Conservation (phyloP, 1,140 invertebrate species). For the Saccostrea glomerata region DNA sequence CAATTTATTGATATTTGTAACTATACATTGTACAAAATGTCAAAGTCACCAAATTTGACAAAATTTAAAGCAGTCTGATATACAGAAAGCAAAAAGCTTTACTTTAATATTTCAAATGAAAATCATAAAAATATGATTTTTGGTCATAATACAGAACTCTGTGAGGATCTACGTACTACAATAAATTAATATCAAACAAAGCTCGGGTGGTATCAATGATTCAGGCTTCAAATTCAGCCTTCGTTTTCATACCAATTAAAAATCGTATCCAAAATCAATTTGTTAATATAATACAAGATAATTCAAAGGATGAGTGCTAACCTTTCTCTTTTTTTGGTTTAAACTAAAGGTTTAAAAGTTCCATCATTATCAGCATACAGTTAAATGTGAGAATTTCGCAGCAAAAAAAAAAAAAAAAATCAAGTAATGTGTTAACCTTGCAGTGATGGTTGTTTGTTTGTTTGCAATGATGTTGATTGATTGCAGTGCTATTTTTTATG, state of each 20-base stretch:
- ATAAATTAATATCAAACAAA: conserved; percentile 9
- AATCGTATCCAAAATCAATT: too few species aligned
- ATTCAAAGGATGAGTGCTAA: too few species aligned
- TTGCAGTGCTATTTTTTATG: too few species aligned
- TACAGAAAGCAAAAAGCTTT: conserved; percentile 31
- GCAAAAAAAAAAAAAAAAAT: too few species aligned
- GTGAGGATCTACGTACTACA: not conserved
- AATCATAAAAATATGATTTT: conserved; percentile 33
- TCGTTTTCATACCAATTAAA: conserved; percentile 15
- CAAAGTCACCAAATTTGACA: conserved; percentile 13
- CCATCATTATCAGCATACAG: too few species aligned
- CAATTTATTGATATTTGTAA: conserved; percentile 22
- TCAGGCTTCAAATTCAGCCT: conserved; percentile 1
- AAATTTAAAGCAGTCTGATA: conserved; percentile 31
- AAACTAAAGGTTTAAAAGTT: too few species aligned
- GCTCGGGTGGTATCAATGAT: conserved; percentile 10
- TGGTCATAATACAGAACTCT: conserved; percentile 27
- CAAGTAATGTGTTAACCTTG: too few species aligned
- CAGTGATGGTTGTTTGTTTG: too few species aligned
- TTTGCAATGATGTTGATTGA: too few species aligned
- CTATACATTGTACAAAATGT: conserved; percentile 25
- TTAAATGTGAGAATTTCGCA: too few species aligned
- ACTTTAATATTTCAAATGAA: not conserved
- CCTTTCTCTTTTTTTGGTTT: too few species aligned
- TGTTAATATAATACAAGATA: too few species aligned